phyloP scores from a whole-genome alignment of 2,888 invertebrate species.

The Drosophila merina region DNA sequence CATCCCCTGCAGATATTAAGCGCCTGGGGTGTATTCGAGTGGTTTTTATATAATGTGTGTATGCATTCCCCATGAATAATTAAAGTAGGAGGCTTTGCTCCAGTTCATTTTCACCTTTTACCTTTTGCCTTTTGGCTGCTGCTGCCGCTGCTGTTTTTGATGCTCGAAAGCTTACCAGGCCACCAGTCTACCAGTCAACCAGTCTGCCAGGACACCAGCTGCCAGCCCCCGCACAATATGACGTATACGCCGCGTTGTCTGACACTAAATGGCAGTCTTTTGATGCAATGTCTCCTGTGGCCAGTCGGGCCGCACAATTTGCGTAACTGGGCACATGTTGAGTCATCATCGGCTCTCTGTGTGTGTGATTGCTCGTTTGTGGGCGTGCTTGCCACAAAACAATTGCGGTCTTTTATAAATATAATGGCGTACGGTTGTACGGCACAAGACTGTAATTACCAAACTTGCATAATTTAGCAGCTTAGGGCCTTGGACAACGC shows the following conservation, averaged over 20 bases:
- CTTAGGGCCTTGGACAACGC: slow-evolving; percentile 34
- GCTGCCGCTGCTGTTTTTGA: slow-evolving; percentile 11
- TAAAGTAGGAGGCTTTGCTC: slow-evolving; percentile 58
- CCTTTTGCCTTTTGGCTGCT: slow-evolving; percentile 38
- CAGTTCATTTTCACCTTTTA: slow-evolving; percentile 48
- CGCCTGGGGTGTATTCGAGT: slow-evolving; percentile 17
- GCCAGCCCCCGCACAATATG: slow-evolving; percentile 34
- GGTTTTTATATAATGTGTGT: slow-evolving; percentile 11
- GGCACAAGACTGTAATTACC: slow-evolving; percentile 67
- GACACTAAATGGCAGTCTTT: slow-evolving; percentile 53
- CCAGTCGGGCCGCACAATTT: slow-evolving; percentile 62
- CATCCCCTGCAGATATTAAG: background rate
- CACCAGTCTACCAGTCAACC: background rate
- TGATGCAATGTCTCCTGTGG: slow-evolving; percentile 67
- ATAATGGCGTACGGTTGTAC: slow-evolving; percentile 46
- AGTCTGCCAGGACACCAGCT: background rate
- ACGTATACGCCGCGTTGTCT: slow-evolving; percentile 66
- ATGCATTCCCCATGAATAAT: slow-evolving; percentile 70
- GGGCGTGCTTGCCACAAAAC: slow-evolving; percentile 44
- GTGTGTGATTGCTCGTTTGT: slow-evolving; percentile 7
- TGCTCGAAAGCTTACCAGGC: background rate
- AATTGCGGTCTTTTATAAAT: slow-evolving; percentile 50
- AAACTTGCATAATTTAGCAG: slow-evolving; percentile 64
- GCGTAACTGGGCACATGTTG: slow-evolving; percentile 72
- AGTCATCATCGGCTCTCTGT: slow-evolving; percentile 49